Evolutionary conservation across 2,113 vertebrate genomes (phyloP), one percentile per base, ranked within the genome.

Genomic region (Chaenocephalus aceratus): DNA sequence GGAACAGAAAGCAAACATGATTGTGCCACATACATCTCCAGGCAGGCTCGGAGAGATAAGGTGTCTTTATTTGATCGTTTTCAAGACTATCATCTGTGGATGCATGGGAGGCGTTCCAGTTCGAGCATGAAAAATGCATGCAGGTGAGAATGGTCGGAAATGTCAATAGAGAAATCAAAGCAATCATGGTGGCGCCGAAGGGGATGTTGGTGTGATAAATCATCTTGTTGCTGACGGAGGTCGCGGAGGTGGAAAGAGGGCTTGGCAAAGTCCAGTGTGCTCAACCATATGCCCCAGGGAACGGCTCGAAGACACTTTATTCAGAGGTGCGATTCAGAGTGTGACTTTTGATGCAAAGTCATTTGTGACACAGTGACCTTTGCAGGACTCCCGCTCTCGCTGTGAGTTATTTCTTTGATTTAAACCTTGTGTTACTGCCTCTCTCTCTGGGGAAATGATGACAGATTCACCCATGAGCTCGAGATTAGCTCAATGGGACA

Each of bases 101-200:
- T 72, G 73, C 62, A 61, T 53, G 68, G 65, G 54, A 52, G 13
- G 70, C 10, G 41, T 80, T 46, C 34, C 52, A 5, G 64, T 73
- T 83, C 48, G 75, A 64, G 57, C 65, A 85, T 90, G 72, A 91
- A 90, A 92, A 91, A 94, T 90, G 83, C 72, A 89, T 88, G 75
- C 73, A n/a, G 84, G 72, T 77, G 68, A 56, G 79, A 79, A 23
- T 58, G 41, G 72, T 69, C 59, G 77, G 80, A 92, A 92, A 91
- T 91, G 89, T 92, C 88, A 90, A 93, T 93, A 82, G 81, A 89
- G 89, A 85, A 83, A 92, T 93, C 85, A 92, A 85, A 93, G 91
- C 85, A 88, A 88, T 89, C 79, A 80, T 79, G 80, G 52, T 70
- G 79, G 65, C 67, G 77, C 75, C 82, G 82, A 87, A 76, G 71